These are phyloP conservation scores for Dallia pectoralis DNA, from an alignment of 2,797 vertebrate genomes.

Conservation along the genomic window DNA sequence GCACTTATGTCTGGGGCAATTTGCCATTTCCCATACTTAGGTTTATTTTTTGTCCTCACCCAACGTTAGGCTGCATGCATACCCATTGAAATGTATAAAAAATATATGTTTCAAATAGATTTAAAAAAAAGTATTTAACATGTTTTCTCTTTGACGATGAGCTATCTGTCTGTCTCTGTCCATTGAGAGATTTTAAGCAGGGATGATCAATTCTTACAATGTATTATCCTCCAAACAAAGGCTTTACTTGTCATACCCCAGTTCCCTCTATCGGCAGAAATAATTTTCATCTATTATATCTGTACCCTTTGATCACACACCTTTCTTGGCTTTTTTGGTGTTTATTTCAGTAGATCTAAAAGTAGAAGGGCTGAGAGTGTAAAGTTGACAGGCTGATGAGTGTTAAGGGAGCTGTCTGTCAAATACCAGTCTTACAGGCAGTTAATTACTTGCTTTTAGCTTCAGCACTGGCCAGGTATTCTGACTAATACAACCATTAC, in stretches of 20 bases:
- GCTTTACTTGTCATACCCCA: neutral
- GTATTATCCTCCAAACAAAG: neutral
- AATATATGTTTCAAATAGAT: neutral
- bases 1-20: conserved; percentile 58
- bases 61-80: neutral
- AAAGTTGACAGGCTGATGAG: conserved; percentile 1
- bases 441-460: neutral
- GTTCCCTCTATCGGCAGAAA: neutral
- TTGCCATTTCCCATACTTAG: conserved; percentile 56
- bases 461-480: neutral
- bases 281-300: neutral
- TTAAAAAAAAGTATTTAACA: neutral
- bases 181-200: neutral
- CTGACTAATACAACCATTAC: neutral
- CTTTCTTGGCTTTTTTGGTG: neutral
- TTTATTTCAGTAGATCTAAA: neutral
- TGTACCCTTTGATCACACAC: neutral
- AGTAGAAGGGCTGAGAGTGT: neutral
- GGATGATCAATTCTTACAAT: neutral
- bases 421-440: neutral
- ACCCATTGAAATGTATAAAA: neutral
- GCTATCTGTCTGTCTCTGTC: neutral
- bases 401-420: conserved; percentile 8
- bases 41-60: conserved; percentile 24
- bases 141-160: neutral